Base-by-base conservation (phyloP, 2,888 invertebrate species). In the Prionchulus punctatus region DNA sequence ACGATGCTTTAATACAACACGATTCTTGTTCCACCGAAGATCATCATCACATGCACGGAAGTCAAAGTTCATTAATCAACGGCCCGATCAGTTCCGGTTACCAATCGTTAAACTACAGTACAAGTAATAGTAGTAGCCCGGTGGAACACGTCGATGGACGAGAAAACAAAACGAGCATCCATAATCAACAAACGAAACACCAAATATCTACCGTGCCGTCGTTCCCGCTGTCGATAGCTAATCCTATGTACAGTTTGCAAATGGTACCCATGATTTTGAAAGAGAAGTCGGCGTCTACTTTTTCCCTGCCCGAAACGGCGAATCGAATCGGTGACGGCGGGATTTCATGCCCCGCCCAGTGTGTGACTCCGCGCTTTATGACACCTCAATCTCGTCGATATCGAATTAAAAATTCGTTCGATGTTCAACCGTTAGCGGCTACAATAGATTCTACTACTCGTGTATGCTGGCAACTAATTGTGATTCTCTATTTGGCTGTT, bases 61-160 rank as follows among this genome's bases (percentile, higher is more conserved):
- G 60, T 30, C 51, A 48, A 30, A 47, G 43, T 47, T 45, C 56
- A 18, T 25, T 51, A 52, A 18, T 4, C 43, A 7, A 27, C 23
- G 7, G 23, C 4, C 25, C 43, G 2, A 7, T 27, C 26, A 3
- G 47, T 36, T 15, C 36, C 53, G 68, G 68, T 31, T 68, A 68
- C 54, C 60, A 65, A 52, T 66, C 66, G 53, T 65, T 65, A 36
- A 66, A 64, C 50, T 60, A 61, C 55, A 61, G 61, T 25, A 30
- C 49, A 2, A 26, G 48, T 27, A 54, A 47, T 43, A n/a, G 30
- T 21, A 54, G 47, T 43, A 47, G 47, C 26, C 28, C 53, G 18
- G 53, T 53, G 2, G 53, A 53, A n/a, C 23, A 7, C 7, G 7
- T 36, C 12, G 18, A 36, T 12, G n/a, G n/a, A n/a, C n/a, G 36